A percentile compares a stretch with the other conserved stretches of the same genome.
phyloP scores from a whole-genome alignment of 2,113 vertebrate species.

The Chitala chitala region DNA sequence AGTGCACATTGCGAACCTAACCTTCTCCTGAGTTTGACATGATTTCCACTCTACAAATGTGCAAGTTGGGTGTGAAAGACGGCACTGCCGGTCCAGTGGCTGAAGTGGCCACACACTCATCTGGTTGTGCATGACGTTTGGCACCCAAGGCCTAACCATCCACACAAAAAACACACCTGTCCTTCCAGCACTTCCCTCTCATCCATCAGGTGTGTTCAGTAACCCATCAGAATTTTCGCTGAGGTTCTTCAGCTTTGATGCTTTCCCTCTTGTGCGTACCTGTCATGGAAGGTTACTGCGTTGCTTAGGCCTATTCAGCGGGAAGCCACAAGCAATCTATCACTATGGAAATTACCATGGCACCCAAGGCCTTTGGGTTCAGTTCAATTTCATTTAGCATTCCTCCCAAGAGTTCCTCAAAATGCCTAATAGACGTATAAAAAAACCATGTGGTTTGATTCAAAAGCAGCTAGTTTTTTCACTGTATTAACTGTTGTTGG shows the following conservation, averaged over 20 bases:
- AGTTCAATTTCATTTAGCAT: no score
- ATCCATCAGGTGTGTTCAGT: neutral
- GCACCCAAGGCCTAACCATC: neutral
- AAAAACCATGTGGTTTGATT: no score
- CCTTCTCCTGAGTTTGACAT: no score
- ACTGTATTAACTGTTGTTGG: no score
- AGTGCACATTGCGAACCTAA: no score
- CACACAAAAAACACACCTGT: neutral
- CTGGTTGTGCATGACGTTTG: neutral
- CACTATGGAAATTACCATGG: constrained; percentile 10
- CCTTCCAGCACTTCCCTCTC: neutral
- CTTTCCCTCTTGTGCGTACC: neutral
- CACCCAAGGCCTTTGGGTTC: constrained; percentile 18
- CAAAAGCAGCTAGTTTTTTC: no score
- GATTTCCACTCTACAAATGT: neutral
- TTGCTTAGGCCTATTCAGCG: no score
- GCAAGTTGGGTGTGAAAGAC: neutral
- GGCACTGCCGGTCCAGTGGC: neutral
- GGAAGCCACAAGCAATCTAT: neutral
- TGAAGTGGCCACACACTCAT: neutral
- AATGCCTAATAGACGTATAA: no score
- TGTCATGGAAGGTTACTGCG: neutral
- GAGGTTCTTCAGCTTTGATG: neutral
- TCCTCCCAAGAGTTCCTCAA: no score
- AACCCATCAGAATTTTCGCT: neutral